Evolutionary conservation across 1,140 invertebrate species (phyloP).

Genomic region (Drosophila pseudoobscura): DNA sequence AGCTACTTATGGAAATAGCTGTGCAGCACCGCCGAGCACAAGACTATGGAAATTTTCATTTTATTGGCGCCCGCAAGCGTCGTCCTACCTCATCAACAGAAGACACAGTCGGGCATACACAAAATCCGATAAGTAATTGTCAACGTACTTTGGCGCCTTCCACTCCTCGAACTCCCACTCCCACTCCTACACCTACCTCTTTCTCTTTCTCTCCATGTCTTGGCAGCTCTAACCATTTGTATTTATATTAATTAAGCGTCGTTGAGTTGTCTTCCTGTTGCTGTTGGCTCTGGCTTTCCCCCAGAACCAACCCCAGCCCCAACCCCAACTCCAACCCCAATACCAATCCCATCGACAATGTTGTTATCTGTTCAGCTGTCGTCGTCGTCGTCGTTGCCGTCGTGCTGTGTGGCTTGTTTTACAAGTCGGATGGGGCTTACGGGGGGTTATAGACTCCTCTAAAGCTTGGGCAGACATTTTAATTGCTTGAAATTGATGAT

Average conservation of each 20-base stretch:
- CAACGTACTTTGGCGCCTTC: conserved; percentile 69
- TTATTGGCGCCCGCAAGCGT: conserved; percentile 75
- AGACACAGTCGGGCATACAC: conserved; percentile 52
- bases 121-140: conserved; percentile 80
- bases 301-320: background rate
- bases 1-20: conserved; percentile 71
- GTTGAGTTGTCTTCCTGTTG: conserved; percentile 75
- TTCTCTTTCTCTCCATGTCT: background rate
- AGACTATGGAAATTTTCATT: conserved; percentile 77
- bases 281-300: conserved; percentile 1
- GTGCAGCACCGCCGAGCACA: conserved; percentile 29
- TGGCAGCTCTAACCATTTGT: conserved; percentile 54
- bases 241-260: conserved; percentile 81
- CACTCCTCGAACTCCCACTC: background rate
- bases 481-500: conserved; percentile 79
- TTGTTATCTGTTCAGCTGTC: conserved; percentile 77
- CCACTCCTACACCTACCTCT: background rate
- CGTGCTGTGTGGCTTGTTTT: conserved; percentile 57
- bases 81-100: conserved; percentile 34
- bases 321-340: background rate
- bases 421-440: conserved; percentile 66
- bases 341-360: conserved; percentile 48
- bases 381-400: conserved; percentile 52
- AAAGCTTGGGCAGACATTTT: conserved; percentile 64
- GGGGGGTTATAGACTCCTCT: conserved; percentile 43